phyloP scores from a whole-genome alignment of 2,888 invertebrate genomes.

The Ophonus ardosiacus region DNA sequence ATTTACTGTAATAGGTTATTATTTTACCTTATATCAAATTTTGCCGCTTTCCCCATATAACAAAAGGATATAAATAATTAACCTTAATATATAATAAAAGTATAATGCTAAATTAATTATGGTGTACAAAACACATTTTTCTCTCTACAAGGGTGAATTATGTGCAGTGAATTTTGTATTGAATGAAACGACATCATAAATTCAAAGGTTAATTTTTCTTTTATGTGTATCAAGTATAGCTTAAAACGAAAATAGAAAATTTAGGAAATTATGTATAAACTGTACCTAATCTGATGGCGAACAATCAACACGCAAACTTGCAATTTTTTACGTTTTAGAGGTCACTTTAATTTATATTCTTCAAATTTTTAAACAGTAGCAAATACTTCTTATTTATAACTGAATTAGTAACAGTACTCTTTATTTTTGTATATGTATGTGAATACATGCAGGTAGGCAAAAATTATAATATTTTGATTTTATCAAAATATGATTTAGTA shows the following conservation, averaged over 20 bases:
- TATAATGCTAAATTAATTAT: too few species aligned
- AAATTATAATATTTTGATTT: too few species aligned
- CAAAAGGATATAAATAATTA: too few species aligned
- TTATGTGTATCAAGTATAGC: slow-evolving; percentile 5
- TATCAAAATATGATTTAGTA: too few species aligned
- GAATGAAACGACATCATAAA: neutral
- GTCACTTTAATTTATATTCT: slow-evolving; percentile 3
- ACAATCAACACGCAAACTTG: neutral
- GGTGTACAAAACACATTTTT: neutral
- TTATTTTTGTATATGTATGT: too few species aligned
- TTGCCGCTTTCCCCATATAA: too few species aligned
- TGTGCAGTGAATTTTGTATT: neutral
- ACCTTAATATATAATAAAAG: too few species aligned
- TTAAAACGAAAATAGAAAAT: slow-evolving; percentile 18
- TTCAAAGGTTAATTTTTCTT: neutral
- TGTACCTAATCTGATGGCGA: slow-evolving; percentile 20
- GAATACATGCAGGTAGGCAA: too few species aligned
- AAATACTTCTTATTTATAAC: neutral
- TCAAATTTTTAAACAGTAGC: neutral
- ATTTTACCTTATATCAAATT: neutral
- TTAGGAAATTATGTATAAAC: slow-evolving; percentile 42
- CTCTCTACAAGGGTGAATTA: neutral
- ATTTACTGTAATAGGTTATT: neutral
- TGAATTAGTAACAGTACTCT: neutral
- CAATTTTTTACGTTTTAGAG: slow-evolving; percentile 25